Conservation (phyloP, 2,113 vertebrate species). For the Syngnathus scovelli region DNA sequence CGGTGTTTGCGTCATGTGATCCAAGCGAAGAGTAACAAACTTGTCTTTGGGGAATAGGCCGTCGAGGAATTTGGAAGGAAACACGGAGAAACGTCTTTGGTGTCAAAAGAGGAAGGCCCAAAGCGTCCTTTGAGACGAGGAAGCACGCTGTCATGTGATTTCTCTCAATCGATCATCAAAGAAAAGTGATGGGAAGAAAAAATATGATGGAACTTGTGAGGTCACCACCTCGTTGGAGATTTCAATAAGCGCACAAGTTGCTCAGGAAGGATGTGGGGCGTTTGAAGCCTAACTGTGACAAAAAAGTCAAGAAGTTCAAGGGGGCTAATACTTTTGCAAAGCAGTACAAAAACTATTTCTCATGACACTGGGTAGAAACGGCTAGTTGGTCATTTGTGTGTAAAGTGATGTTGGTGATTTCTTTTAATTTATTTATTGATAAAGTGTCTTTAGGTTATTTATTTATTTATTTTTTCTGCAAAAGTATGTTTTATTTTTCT, state of each 20-base stretch:
- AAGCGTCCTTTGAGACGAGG: constrained; percentile 12
- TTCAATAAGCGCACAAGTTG: too few relatives aligned
- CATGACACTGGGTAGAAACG: too few relatives aligned
- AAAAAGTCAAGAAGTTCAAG: too few relatives aligned
- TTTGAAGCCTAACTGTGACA: too few relatives aligned
- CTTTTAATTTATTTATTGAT: neutral
- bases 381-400: too few relatives aligned
- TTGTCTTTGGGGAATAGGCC: constrained; percentile 40
- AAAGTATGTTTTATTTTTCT: too few relatives aligned
- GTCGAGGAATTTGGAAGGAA: constrained; percentile 46
- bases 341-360: too few relatives aligned
- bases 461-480: too few relatives aligned
- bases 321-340: too few relatives aligned
- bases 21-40: neutral
- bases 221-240: too few relatives aligned
- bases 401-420: neutral
- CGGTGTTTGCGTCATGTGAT: neutral
- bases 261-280: too few relatives aligned
- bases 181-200: neutral
- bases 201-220: too few relatives aligned
- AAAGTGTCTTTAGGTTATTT: neutral
- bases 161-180: neutral
- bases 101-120: constrained; percentile 18
- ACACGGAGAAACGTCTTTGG: constrained; percentile 50
- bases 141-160: neutral